phyloP scores from a whole-genome alignment of 2,888 invertebrate species.

The Sisyra terminalis region DNA sequence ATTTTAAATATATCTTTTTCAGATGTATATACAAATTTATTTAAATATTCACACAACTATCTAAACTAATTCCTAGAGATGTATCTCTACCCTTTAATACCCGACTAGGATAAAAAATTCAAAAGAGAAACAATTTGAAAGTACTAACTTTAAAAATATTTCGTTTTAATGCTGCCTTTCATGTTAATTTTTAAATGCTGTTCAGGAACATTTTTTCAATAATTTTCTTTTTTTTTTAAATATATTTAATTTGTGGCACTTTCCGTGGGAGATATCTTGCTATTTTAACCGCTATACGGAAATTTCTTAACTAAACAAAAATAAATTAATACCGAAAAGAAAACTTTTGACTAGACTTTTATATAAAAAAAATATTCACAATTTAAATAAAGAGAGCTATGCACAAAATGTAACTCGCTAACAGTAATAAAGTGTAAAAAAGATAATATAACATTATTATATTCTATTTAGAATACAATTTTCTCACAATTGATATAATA shows the following conservation, averaged over 20 bases:
- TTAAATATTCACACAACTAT: background rate
- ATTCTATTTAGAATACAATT: no score
- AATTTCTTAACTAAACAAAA: background rate
- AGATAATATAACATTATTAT: no score
- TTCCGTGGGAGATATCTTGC: constrained; percentile 29
- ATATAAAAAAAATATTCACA: background rate
- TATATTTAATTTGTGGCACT: constrained; percentile 23
- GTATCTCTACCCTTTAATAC: constrained; percentile 4
- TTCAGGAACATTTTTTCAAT: constrained; percentile 29
- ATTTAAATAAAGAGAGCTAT: no score
- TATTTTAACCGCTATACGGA: constrained; percentile 9
- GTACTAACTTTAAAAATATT: background rate
- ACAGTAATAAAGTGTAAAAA: no score
- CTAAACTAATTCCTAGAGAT: background rate
- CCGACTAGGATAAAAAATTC: constrained; percentile 2
- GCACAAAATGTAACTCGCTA: no score
- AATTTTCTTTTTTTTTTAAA: constrained; percentile 3
- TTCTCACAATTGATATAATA: no score
- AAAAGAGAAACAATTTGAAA: background rate
- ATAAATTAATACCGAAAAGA: background rate
- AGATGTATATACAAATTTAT: background rate
- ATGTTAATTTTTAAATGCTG: constrained; percentile 25
- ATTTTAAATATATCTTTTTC: background rate
- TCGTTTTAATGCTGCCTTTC: constrained; percentile 11
- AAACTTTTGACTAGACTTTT: background rate